A percentile compares a stretch with the other conserved stretches of the same genome.
These are phyloP conservation scores for Zenarchopterus dispar DNA, from an alignment of 2,797 vertebrate genomes.

Conservation along the genomic window DNA sequence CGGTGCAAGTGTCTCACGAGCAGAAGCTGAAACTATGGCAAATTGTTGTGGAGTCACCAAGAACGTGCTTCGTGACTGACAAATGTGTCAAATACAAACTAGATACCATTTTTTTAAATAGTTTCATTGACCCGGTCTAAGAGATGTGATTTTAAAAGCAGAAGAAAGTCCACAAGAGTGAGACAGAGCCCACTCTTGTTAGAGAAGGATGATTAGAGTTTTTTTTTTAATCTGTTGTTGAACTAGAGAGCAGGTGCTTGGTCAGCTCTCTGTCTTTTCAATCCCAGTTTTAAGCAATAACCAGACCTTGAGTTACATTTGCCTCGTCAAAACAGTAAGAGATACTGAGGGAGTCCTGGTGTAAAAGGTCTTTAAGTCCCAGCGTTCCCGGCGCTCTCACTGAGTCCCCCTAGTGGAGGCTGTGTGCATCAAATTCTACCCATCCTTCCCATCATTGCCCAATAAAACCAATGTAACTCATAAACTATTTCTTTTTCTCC, in stretches of 20 bases:
- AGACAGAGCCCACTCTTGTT: too few species aligned
- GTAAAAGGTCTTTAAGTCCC: neutral
- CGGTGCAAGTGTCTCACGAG: slow-evolving; percentile 3
- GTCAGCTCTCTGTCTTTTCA: neutral
- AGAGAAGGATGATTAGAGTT: neutral
- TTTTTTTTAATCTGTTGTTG: neutral
- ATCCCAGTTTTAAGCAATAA: too few species aligned
- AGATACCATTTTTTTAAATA: too few species aligned
- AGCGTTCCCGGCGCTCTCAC: slow-evolving; percentile 4
- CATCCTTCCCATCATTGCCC: neutral
- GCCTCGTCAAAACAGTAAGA: too few species aligned
- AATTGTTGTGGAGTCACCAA: too few species aligned
- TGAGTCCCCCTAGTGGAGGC: slow-evolving; percentile 58
- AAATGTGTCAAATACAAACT: too few species aligned
- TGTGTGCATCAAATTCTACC: neutral
- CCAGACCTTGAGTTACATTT: neutral
- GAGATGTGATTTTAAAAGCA: too few species aligned
- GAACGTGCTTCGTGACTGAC: too few species aligned
- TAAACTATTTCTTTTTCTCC: too few species aligned
- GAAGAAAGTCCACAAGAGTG: too few species aligned
- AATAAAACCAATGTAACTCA: neutral
- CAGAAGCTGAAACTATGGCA: too few species aligned
- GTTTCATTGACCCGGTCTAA: too few species aligned
- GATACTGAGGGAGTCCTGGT: neutral
- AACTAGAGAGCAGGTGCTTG: neutral